phyloP scores from a whole-genome alignment of 30 jellyfish, hydroid and myxozoan genomes.

The Aurelia sp. region DNA sequence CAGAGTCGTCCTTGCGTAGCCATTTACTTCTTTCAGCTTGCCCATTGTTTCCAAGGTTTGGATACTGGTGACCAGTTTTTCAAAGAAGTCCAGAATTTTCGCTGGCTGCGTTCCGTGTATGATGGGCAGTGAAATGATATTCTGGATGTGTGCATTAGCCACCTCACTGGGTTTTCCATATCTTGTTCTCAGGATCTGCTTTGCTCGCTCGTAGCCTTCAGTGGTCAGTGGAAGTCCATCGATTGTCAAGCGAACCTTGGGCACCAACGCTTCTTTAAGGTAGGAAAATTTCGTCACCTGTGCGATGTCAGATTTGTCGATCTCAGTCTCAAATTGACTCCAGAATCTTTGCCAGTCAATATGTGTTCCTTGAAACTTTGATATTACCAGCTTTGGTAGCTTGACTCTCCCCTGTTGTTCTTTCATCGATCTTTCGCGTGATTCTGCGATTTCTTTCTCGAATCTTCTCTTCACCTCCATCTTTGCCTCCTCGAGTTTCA shows the following conservation, averaged over 20 bases:
- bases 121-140: constrained; percentile 24
- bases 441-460: not conserved
- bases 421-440: not conserved
- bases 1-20: constrained; percentile 68
- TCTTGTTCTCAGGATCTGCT: constrained; percentile 35
- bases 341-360: constrained; percentile 66
- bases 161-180: constrained; percentile 66
- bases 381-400: constrained; percentile 38
- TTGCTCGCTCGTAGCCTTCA: constrained; percentile 41
- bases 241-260: constrained; percentile 24
- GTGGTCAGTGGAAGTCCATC: constrained; percentile 65
- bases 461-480: not conserved
- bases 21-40: constrained; percentile 36
- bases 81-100: constrained; percentile 54
- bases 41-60: constrained; percentile 71
- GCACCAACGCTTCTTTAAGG: constrained; percentile 28
- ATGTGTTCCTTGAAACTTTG: constrained; percentile 62
- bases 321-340: constrained; percentile 43
- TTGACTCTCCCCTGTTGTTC: not conserved
- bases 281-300: constrained; percentile 55
- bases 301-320: constrained; percentile 21
- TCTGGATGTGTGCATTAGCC: constrained; percentile 68
- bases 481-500: constrained; percentile 28
- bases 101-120: constrained; percentile 34
- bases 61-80: constrained; percentile 48